A percentile compares a stretch with the other conserved stretches of the same genome.
Conservation (phyloP, 2,888 invertebrate species). For the Tipula helvola region DNA sequence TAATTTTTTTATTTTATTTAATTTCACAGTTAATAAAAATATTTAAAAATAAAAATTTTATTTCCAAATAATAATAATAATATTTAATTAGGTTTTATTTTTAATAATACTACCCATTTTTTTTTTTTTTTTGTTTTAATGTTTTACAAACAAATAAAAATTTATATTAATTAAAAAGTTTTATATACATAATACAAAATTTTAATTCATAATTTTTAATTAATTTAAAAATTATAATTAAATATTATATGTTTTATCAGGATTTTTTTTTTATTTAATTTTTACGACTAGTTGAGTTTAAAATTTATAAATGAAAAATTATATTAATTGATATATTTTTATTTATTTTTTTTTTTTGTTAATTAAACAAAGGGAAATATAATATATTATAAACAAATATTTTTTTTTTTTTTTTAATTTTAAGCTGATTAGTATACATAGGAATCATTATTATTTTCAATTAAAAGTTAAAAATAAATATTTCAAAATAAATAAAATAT, state of each 20-base stretch:
- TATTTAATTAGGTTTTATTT: not conserved
- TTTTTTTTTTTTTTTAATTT: not conserved
- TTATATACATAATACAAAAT: not conserved
- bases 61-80: not conserved
- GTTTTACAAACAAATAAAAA: not conserved
- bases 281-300: not conserved
- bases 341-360: not conserved
- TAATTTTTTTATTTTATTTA: not conserved
- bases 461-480: not conserved
- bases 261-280: not conserved
- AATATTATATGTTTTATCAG: not conserved
- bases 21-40: not conserved
- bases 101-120: not conserved
- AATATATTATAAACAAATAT: not conserved
- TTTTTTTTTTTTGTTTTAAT: not conserved
- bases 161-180: not conserved
- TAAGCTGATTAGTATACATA: not conserved
- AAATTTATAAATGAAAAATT: not conserved
- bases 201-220: not conserved
- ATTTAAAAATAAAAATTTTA: not conserved
- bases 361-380: not conserved
- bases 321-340: not conserved
- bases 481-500: not conserved
- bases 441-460: not conserved
- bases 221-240: not conserved